Base-by-base conservation (phyloP, 2,888 invertebrate genomes). In the Stenolophus ochropezus region DNA sequence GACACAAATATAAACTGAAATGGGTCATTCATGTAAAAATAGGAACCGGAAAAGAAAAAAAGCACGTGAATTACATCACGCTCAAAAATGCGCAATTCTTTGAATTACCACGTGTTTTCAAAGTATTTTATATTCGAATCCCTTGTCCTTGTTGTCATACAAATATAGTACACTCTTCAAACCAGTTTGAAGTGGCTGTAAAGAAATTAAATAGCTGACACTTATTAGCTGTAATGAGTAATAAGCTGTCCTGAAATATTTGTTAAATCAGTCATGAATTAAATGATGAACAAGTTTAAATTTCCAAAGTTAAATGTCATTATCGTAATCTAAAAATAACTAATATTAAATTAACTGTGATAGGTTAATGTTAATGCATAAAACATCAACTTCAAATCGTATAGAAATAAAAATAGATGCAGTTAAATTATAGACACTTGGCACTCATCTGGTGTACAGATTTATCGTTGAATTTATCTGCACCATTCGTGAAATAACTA, bases 1-100 rank as follows among this genome's bases (percentile, higher is more conserved):
- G 21, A 73, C n/a, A 33, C 2, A 73, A 79, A 69, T 79, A 69
- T 79, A 79, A 65, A 49, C 25, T 51, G 78, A 78, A 69, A 69
- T 79, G 79, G 79, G 79, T 79, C 79, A 79, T 53, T 71, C 27
- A 53, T 14, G n/a, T 53, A 79, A 79, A 79, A 79, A 79, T 79
- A 79, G 53, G 27, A 27, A 14, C 51, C 79, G 69, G 79, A 69
- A 79, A 79, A 11, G 18, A 49, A 78, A 61, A 73, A 69, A 69
- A 69, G n/a, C 49, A 73, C n/a, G 49, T 21, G 73, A 73, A 73
- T 73, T 73, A 21, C 73, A 73, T 73, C 73, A 73, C 23, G 21
- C 4, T 21, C 20, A 49, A 49, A 73, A 73, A 69, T 11, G 18
- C 18, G 65, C 18, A 25, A 14, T 69, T 69, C 65, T 69, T 1